Evolutionary conservation across 2,888 invertebrate species (phyloP), one percentile per base, ranked within the genome.

Genomic region (Pseudanteris insignis): DNA sequence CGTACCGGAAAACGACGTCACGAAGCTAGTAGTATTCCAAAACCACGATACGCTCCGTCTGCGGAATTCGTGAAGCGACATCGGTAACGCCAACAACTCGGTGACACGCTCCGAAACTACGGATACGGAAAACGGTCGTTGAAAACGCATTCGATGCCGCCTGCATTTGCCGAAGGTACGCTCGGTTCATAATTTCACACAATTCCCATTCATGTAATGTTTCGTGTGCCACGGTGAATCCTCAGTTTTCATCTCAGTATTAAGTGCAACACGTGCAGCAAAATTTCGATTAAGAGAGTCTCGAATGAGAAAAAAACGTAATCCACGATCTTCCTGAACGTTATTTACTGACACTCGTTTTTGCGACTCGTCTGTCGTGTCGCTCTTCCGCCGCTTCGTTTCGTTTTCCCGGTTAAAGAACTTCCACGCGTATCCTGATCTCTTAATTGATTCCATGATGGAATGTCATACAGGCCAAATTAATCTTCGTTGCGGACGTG

Each of bases 141-240:
- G 38, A 59, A 67, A 70, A 66, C 68, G 65, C 67, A 66, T 66
- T 67, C 67, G 65, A 57, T 62, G 65, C 67, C 67, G 67, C 66
- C 64, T 63, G 62, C 61, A 65, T 66, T 61, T 64, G 40, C 58
- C 41, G 33, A 33, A 6, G 30, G 34, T 36, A 48, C 32, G 62
- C 54, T 46, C 54, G 55, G 63, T 63, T 32, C 64, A 68, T 69
- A 70, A 70, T 72, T 73, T 68, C 64, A 40, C 67, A 67, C 71
- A 65, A 73, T 75, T 75, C 64, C 70, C 69, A 75, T 75, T 76
- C 72, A 70, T 66, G 61, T 44, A 55, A 67, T 67, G 66, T 59
- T 55, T 32, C 47, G 6, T 6, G 18, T 6, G 3, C 6, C 4
- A 18, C 18, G 18, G 43, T 15, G 58, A 63, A 62, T 64, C 51